Base-by-base conservation (phyloP, 2,888 invertebrate genomes). In the Tachina grossa region DNA sequence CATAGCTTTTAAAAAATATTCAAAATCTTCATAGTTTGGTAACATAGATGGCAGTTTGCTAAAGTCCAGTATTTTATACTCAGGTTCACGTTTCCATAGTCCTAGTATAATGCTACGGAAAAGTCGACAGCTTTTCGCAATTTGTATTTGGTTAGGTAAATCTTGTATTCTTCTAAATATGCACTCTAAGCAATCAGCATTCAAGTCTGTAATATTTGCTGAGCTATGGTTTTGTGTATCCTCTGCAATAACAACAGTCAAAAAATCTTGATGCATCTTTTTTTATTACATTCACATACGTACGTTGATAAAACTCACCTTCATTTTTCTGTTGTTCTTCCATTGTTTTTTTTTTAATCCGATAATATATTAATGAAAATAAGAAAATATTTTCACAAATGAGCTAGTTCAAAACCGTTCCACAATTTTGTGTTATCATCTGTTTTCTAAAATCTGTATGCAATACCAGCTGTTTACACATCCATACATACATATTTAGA, bases 171-270 rank as follows among this genome's bases (percentile, higher is more conserved):
- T 85, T 19, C 87, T 86, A 51, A 91, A 90, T 69, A 91, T 89
- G 57, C 88, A 88, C 14, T 88, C 88, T 16, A 91, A 87, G 31
- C 91, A 91, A 87, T 91, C 91, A 77, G 90, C 89, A 53, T 91
- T 89, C 14, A 91, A 57, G 53, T 84, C 87, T 14, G 66, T 53
- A 53, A 84, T 72, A 45, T 49, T 72, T 31, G 66, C 45, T 9
- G 63, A 31, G 6, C 47, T 57, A 69, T n/a, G 22, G 19, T 41
- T 61, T 53, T 49, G 22, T 57, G n/a, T 22, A 9, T 53, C 55
- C 3, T 55, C 72, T 78, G 11, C 9, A 78, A 39, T 4, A 14
- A 49, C 6, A 16, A 19, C 13, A 10, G 51, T 9, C 8, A 5
- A 41, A 43, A 49, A 6, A 63, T 31, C 9, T 47, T 31, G 31